phyloP scores from a whole-genome alignment of 2,888 invertebrate species.

The Cryptocheilus praepositus region DNA sequence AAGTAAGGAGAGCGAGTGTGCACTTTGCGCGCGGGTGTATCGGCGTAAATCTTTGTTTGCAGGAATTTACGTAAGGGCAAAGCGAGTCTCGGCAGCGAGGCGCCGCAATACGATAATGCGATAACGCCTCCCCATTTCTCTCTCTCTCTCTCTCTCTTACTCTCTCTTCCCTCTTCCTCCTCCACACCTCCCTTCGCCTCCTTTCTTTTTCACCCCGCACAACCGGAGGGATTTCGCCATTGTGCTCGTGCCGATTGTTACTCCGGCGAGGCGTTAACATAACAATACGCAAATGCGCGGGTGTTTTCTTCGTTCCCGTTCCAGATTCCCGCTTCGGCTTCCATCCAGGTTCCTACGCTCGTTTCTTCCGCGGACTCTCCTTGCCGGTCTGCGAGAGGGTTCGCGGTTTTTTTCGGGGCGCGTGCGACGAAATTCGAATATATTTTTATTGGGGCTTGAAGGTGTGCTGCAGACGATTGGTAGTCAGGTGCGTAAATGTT shows the following conservation, averaged over 20 bases:
- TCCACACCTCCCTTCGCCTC: constrained; percentile 15
- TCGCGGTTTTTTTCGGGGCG: neutral
- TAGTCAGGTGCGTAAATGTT: too few species aligned
- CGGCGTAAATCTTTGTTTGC: constrained; percentile 68
- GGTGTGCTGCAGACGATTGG: too few species aligned
- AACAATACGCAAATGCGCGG: constrained; percentile 67
- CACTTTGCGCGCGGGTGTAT: constrained; percentile 43
- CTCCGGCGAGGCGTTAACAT: constrained; percentile 68
- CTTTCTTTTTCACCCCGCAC: too few species aligned
- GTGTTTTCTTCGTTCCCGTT: constrained; percentile 28
- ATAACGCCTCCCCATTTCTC: constrained; percentile 59
- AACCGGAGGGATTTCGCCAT: constrained; percentile 60
- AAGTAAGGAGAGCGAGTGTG: constrained; percentile 14
- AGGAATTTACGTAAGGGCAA: constrained; percentile 66
- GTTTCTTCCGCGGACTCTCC: neutral
- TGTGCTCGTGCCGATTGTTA: constrained; percentile 71
- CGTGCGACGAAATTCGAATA: too few species aligned
- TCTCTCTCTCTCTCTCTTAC: constrained; percentile 20
- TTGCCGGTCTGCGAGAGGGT: neutral
- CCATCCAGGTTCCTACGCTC: neutral
- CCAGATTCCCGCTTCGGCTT: constrained; percentile 13
- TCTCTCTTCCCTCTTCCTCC: constrained; percentile 14
- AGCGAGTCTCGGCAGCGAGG: constrained; percentile 67
- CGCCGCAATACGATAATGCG: constrained; percentile 71
- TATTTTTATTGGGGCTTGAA: too few species aligned